A percentile compares a stretch with the other conserved stretches of the same genome.
These are phyloP conservation scores for Calyptommatus sinebrachiatus DNA, from an alignment of 2,113 vertebrate species.

Conservation along the genomic window DNA sequence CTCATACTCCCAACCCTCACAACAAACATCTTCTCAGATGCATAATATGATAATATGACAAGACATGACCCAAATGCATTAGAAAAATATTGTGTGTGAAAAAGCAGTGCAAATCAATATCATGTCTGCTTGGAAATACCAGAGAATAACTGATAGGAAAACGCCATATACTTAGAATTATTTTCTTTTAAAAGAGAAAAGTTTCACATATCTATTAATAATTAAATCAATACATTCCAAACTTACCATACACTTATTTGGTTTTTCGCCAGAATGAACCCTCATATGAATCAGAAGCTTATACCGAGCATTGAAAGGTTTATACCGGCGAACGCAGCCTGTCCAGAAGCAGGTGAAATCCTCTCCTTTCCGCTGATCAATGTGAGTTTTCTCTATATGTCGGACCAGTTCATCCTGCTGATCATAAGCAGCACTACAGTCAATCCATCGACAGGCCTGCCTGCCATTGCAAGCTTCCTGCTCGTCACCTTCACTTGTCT, in stretches of 20 bases:
- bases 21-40: slow-evolving; percentile 28
- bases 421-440: slow-evolving; percentile 92
- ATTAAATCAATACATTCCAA: slow-evolving; percentile 62
- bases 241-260: slow-evolving; percentile 99
- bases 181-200: slow-evolving; percentile 17
- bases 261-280: slow-evolving; percentile 98
- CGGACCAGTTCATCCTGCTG: slow-evolving; percentile 98
- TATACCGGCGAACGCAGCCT: slow-evolving; percentile 93
- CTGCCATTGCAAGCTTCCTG: slow-evolving; percentile 74
- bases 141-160: slow-evolving; percentile 1
- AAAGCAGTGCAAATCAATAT: slow-evolving; percentile 18
- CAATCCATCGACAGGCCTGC: slow-evolving; percentile 95
- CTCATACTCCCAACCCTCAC: background rate
- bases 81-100: slow-evolving; percentile 23
- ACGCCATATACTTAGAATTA: slow-evolving; percentile 29
- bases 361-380: slow-evolving; percentile 97
- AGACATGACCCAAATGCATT: slow-evolving; percentile 47
- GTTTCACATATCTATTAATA: slow-evolving; percentile 33
- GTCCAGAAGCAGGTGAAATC: slow-evolving; percentile 99
- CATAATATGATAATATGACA: slow-evolving; percentile 43
- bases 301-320: slow-evolving; percentile 98
- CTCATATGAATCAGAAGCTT: slow-evolving; percentile 99
- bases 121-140: background rate
- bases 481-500: slow-evolving; percentile 61
- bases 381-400: slow-evolving; percentile 98